Evolutionary conservation across 2,888 invertebrate genomes (phyloP), one percentile per base, ranked within the genome.

Genomic region (Zhengitettix transpicula): DNA sequence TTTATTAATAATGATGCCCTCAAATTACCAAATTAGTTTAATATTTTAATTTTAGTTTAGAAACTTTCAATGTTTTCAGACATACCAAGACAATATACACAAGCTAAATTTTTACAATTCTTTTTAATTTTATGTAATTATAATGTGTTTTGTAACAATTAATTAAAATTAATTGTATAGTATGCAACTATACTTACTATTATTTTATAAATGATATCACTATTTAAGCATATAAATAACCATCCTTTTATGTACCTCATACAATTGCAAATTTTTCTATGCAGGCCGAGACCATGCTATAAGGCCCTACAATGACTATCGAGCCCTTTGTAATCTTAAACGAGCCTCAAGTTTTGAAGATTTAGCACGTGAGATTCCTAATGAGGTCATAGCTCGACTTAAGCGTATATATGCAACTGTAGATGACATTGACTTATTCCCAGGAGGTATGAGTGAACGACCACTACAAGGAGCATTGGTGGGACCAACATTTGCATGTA

Each of bases 361-460:
- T 71, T 75, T 97, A 28, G 80, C 85, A 0, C 82, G 90, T 57
- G 93, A 93, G 74, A 87, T 95, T 67, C 87, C 92, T 40, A 84
- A 83, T 62, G 89, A 90, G 74, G 68, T 70, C 16, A 71, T 71
- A 41, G 66, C 65, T 10, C 77, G 84, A 63, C 79, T 90, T 68
- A 87, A 89, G 73, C 80, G 86, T 61, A 85, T 90, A 63, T 92
- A 91, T 71, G 81, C 87, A 0, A 86, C 88, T 2, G 95, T 96
- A 0, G 95, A 97, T 68, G 97, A 98, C 71, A 92, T 98, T 60
- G 93, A 98, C 73, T 78, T 97, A 3, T 98, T 97, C 81, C 91
- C 95, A 0, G 97, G 96, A 28, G 90, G 94, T 2, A 86, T 97
- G 85, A 89, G 92, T 66, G 89, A 91, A 71, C 77, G 87, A 56